These are phyloP conservation scores for Eretmochelys imbricata DNA, from an alignment of 2,113 vertebrate genomes.

Conservation along the genomic window DNA sequence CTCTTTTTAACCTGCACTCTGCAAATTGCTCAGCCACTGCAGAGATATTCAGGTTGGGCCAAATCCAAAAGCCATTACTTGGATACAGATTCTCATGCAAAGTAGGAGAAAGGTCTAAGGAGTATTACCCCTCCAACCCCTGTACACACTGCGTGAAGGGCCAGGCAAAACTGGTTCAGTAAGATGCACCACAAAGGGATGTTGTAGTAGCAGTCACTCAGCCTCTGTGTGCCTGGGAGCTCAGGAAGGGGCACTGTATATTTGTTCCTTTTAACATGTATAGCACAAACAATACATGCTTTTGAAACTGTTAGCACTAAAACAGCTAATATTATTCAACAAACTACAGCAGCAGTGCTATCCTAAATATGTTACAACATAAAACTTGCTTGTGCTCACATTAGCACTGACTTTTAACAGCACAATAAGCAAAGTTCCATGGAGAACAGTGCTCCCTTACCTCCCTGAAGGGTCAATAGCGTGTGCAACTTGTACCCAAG, in stretches of 20 bases:
- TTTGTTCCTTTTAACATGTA: background rate
- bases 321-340: background rate
- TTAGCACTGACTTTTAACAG: background rate
- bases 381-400: background rate
- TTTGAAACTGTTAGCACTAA: background rate
- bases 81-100: background rate
- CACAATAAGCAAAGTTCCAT: background rate
- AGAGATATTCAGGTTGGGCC: background rate
- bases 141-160: background rate
- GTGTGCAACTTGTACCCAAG: background rate
- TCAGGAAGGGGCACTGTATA: background rate
- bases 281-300: background rate
- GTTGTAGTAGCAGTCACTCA: background rate
- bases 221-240: background rate
- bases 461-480: background rate
- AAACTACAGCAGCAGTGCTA: background rate
- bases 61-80: background rate
- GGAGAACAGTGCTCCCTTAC: background rate
- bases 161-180: background rate
- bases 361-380: background rate
- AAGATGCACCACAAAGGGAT: background rate
- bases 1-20: background rate
- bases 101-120: background rate
- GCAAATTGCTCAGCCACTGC: background rate
- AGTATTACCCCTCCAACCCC: background rate